Percentiles rank a stretch among this genome's conserved stretches.
These are phyloP conservation scores for Lymantria monacha DNA, from an alignment of 2,888 invertebrate genomes.

Conservation along the genomic window DNA sequence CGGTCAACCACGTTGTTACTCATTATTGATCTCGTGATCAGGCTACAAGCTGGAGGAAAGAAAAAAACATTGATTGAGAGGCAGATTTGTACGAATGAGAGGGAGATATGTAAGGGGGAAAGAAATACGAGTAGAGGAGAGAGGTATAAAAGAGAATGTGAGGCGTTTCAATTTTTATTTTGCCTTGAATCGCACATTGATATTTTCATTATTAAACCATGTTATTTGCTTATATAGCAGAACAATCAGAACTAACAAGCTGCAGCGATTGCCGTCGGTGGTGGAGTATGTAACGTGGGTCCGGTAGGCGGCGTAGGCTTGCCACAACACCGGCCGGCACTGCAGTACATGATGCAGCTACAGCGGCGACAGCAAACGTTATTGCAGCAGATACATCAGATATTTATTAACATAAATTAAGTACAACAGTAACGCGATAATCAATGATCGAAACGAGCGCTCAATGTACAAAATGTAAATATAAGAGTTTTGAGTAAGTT, in stretches of 20 bases:
- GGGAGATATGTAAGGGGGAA: no score
- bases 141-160: no score
- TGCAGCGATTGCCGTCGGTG: constrained; percentile 40
- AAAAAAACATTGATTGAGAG: no score
- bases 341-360: constrained; percentile 83
- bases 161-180: no score
- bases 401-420: constrained; percentile 78
- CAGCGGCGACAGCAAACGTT: constrained; percentile 79
- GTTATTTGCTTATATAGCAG: constrained; percentile 37
- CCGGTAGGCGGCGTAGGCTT: constrained; percentile 57
- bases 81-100: no score
- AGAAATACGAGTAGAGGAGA: no score
- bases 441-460: constrained; percentile 77
- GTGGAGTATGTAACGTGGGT: constrained; percentile 49
- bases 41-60: no score
- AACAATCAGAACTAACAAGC: constrained; percentile 76
- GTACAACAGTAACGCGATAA: no score
- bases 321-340: constrained; percentile 73
- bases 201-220: no score
- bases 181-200: no score
- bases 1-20: no score
- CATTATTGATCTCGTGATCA: no score
- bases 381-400: constrained; percentile 81
- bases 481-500: constrained; percentile 81
- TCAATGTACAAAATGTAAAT: constrained; percentile 83